phyloP scores from a whole-genome alignment of 2,797 vertebrate species.

The Halcyon leucocephala region DNA sequence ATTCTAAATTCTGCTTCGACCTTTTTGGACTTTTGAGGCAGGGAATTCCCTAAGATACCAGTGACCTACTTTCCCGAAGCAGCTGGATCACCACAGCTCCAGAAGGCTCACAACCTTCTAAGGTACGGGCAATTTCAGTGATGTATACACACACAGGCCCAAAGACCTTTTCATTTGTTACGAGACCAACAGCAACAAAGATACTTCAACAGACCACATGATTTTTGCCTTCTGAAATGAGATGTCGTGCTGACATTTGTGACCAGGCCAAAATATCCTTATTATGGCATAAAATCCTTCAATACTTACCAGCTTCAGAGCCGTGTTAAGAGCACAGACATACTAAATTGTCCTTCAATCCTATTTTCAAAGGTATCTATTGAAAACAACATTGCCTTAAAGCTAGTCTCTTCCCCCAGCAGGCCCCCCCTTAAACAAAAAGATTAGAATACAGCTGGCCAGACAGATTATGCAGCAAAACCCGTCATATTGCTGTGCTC shows the following conservation, averaged over 20 bases:
- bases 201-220: background rate
- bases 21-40: background rate
- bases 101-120: background rate
- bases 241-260: rapidly evolving
- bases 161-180: rapidly evolving
- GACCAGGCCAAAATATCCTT: background rate
- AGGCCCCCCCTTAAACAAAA: background rate
- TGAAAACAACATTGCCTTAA: background rate
- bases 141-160: background rate
- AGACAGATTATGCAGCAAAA: constrained; percentile 47
- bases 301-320: background rate
- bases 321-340: background rate
- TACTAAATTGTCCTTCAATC: background rate
- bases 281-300: background rate
- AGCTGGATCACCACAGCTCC: background rate
- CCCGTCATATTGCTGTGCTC: background rate
- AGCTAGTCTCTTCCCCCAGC: background rate
- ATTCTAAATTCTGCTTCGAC: background rate
- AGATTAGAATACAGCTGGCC: constrained; percentile 41
- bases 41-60: background rate
- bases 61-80: background rate
- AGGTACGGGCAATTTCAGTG: background rate
- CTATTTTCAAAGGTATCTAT: background rate
- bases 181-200: background rate
- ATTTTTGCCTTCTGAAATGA: background rate